A percentile compares a stretch with the other conserved stretches of the same genome.
These are phyloP conservation scores for Melipona beecheii DNA, from an alignment of 2,888 invertebrate species.

Conservation along the genomic window DNA sequence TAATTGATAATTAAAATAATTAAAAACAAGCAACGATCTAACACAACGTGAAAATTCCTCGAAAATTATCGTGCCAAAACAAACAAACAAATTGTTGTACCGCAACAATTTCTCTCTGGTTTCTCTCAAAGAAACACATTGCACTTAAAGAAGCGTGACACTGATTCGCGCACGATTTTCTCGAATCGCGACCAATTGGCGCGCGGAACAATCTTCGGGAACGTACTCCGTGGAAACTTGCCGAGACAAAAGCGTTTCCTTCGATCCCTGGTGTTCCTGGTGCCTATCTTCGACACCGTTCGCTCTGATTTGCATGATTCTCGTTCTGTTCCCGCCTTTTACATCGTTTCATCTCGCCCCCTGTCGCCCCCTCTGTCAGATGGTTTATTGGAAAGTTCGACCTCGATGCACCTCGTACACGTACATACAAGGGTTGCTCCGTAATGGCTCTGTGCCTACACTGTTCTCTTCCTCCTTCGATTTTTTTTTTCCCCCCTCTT, in stretches of 20 bases:
- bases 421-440: constrained; percentile 63
- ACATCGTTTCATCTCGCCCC: constrained; percentile 34
- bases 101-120: too few species aligned
- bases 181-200: background rate
- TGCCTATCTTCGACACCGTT: constrained; percentile 39
- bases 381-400: constrained; percentile 71
- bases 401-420: constrained; percentile 62
- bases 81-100: too few species aligned
- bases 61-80: background rate
- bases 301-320: constrained; percentile 55
- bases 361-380: constrained; percentile 25
- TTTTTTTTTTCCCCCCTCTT: constrained; percentile 24
- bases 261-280: constrained; percentile 5
- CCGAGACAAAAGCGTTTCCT: constrained; percentile 17
- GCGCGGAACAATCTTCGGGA: constrained; percentile 3
- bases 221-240: background rate
- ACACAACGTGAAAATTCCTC: too few species aligned
- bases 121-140: too few species aligned
- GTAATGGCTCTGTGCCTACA: constrained; percentile 56
- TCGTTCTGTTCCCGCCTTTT: constrained; percentile 49
- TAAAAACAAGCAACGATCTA: too few species aligned
- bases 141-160: too few species aligned
- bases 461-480: constrained; percentile 34
- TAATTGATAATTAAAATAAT: too few species aligned
- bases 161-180: background rate